Percentiles rank a stretch among this genome's conserved stretches.
Conservation (phyloP, 1,140 invertebrate genomes). For the Eurosta solidaginis region DNA sequence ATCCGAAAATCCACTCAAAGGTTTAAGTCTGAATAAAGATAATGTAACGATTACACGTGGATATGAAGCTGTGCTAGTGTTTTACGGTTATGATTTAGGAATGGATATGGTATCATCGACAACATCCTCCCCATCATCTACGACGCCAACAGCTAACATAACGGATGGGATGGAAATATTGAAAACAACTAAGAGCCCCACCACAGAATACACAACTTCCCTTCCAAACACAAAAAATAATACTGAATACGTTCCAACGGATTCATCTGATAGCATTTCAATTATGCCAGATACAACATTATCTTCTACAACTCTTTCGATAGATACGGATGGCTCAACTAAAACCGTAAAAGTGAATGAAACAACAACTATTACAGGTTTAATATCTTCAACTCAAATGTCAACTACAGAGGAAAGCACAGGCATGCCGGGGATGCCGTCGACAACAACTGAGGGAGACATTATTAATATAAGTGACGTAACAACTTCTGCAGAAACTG, state of each 20-base stretch:
- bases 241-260: background rate
- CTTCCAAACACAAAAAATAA: too few species aligned
- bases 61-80: conserved; percentile 72
- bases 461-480: conserved; percentile 39
- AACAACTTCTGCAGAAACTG: conserved; percentile 33
- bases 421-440: conserved; percentile 14
- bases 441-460: conserved; percentile 34
- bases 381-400: conserved; percentile 28
- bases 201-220: too few species aligned
- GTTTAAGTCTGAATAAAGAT: conserved; percentile 75
- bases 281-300: background rate
- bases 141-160: conserved; percentile 34
- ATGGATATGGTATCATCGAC: conserved; percentile 51
- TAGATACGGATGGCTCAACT: conserved; percentile 37
- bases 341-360: conserved; percentile 23
- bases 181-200: conserved; percentile 35
- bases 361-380: background rate
- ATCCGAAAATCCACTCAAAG: conserved; percentile 77
- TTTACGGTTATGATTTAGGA: conserved; percentile 76
- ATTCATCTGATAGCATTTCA: background rate
- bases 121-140: conserved; percentile 36
- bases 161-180: conserved; percentile 34
- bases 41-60: conserved; percentile 72
- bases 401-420: conserved; percentile 33
- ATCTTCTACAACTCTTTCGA: conserved; percentile 35